Percentiles rank a stretch among this genome's conserved stretches.
Evolutionary conservation across 2,888 invertebrate species (phyloP).

Genomic region (Gasteruption jaculator): DNA sequence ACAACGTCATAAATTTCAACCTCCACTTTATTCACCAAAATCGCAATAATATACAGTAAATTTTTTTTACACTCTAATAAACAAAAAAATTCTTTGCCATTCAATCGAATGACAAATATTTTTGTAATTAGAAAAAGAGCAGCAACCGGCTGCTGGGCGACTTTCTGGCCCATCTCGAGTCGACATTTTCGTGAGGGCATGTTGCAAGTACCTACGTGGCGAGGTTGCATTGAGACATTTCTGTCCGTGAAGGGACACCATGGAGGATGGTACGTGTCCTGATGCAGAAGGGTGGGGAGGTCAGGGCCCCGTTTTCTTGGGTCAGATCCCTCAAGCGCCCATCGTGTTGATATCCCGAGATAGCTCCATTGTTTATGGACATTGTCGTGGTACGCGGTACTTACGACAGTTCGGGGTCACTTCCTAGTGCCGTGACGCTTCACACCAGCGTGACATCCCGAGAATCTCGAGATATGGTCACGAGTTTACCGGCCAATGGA

Average conservation of each 20-base stretch:
- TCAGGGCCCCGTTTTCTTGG: constrained; percentile 41
- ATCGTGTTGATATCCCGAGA: constrained; percentile 43
- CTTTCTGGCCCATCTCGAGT: too few relatives aligned
- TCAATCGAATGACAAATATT: too few relatives aligned
- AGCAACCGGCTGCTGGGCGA: too few relatives aligned
- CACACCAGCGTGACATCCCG: constrained; percentile 40
- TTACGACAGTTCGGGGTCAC: constrained; percentile 43
- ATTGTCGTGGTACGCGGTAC: constrained; percentile 34
- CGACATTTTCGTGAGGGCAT: constrained; percentile 21
- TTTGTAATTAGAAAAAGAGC: too few relatives aligned
- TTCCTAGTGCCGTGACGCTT: constrained; percentile 43
- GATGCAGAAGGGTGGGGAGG: constrained; percentile 26
- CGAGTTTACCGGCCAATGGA: constrained; percentile 41
- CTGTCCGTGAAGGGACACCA: constrained; percentile 36
- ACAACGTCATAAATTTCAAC: too few relatives aligned
- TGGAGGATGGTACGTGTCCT: constrained; percentile 34
- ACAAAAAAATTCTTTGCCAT: too few relatives aligned
- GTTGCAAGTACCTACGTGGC: too few relatives aligned
- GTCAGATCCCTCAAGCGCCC: constrained; percentile 38
- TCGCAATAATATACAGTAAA: too few relatives aligned
- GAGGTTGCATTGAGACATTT: constrained; percentile 39
- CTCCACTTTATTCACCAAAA: too few relatives aligned
- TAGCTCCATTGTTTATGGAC: constrained; percentile 46
- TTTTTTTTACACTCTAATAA: too few relatives aligned
- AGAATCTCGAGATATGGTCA: constrained; percentile 39